Evolutionary conservation across 2,888 invertebrate genomes (phyloP).

Genomic region (Nymphalis urticae): DNA sequence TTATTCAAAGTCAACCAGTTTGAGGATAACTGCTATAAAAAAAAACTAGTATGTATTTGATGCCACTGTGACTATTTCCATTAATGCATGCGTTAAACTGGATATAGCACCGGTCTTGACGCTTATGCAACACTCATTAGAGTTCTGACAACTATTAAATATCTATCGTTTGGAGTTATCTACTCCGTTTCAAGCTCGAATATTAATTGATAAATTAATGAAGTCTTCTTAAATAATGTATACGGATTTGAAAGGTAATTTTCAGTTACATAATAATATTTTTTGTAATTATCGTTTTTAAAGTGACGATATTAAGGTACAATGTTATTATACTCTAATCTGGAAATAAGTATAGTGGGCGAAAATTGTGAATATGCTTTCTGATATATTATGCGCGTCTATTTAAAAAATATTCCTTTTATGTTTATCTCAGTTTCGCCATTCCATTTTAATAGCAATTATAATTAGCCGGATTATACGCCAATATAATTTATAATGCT

Average conservation of each 20-base stretch:
- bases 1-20: slow-evolving; percentile 11
- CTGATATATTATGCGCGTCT: not conserved
- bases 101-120: not conserved
- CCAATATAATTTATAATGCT: slow-evolving; percentile 40
- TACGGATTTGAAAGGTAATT: too few relatives aligned
- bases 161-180: not conserved
- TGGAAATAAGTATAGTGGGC: too few relatives aligned
- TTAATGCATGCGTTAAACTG: slow-evolving; percentile 13
- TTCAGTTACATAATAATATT: too few relatives aligned
- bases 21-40: slow-evolving; percentile 25
- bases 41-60: slow-evolving; percentile 31
- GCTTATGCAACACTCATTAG: not conserved
- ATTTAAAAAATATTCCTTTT: slow-evolving; percentile 5
- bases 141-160: not conserved
- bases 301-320: too few relatives aligned
- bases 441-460: slow-evolving; percentile 15
- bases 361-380: too few relatives aligned
- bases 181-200: too few relatives aligned
- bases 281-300: too few relatives aligned
- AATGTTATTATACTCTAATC: too few relatives aligned
- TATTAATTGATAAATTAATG: too few relatives aligned
- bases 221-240: too few relatives aligned
- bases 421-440: not conserved
- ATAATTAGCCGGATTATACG: slow-evolving; percentile 33
- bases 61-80: slow-evolving; percentile 15